These are phyloP conservation scores for Bombus superbus DNA, from an alignment of 1,140 invertebrate species.

Conservation along the genomic window DNA sequence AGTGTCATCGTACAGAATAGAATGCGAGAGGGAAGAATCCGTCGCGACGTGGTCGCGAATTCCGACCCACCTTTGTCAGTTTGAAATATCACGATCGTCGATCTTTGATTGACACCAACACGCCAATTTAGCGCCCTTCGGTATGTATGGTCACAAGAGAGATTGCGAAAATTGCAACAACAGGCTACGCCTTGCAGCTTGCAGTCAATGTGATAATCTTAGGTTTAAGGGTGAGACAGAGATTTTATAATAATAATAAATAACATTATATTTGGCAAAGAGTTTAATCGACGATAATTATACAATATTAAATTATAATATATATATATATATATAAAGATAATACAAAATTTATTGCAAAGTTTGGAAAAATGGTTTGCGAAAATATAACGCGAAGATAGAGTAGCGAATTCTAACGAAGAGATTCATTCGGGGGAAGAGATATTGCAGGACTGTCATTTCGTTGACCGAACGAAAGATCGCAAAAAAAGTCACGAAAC, in stretches of 20 bases:
- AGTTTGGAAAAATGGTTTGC: neutral
- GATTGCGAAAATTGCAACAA: neutral
- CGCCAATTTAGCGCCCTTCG: slow-evolving; percentile 40
- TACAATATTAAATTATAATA: neutral
- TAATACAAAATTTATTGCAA: neutral
- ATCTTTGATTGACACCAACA: slow-evolving; percentile 56
- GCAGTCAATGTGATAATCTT: no score
- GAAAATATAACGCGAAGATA: neutral
- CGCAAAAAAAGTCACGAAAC: slow-evolving; percentile 58
- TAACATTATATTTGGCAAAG: neutral
- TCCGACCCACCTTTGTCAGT: slow-evolving; percentile 58
- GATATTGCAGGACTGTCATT: slow-evolving; percentile 16
- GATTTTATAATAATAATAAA: neutral
- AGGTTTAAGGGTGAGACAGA: neutral
- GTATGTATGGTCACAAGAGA: neutral
- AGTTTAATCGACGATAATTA: neutral
- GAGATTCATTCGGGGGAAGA: slow-evolving; percentile 9
- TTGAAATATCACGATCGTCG: slow-evolving; percentile 63
- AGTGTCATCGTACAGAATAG: slow-evolving; percentile 64
- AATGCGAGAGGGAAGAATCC: slow-evolving; percentile 61
- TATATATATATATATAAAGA: no score
- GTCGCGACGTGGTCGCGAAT: slow-evolving; percentile 62
- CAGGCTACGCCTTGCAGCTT: no score
- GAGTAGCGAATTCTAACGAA: neutral
- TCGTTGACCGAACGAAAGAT: slow-evolving; percentile 43